A percentile compares a stretch with the other conserved stretches of the same genome.
Evolutionary conservation across 2,888 invertebrate genomes (phyloP).

Genomic region (Clepsis dumicolana): DNA sequence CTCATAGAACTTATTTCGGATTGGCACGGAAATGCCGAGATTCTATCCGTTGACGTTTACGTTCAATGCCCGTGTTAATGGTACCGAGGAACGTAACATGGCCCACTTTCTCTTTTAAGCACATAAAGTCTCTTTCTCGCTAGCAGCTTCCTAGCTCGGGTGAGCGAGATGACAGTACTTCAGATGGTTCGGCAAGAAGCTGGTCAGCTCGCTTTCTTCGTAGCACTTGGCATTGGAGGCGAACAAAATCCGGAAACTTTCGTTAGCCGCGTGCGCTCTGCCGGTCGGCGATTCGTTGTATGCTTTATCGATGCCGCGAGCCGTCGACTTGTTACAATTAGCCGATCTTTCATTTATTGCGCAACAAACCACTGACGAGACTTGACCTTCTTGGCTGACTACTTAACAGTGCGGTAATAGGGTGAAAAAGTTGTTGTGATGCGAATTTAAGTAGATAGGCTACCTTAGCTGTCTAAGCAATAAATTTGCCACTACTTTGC

Average conservation of each 20-base stretch:
- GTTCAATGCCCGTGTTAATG: constrained; percentile 84
- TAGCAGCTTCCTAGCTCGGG: constrained; percentile 53
- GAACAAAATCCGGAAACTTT: constrained; percentile 85
- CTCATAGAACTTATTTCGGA: constrained; percentile 47
- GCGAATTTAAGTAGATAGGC: constrained; percentile 20
- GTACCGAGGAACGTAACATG: constrained; percentile 84
- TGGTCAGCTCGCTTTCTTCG: constrained; percentile 82
- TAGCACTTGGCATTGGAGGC: constrained; percentile 83
- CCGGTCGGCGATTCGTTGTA: constrained; percentile 54
- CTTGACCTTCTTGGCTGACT: constrained; percentile 49
- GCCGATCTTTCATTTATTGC: constrained; percentile 66
- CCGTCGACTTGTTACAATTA: constrained; percentile 66
- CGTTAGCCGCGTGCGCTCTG: constrained; percentile 72
- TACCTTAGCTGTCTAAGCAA: background rate
- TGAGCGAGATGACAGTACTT: constrained; percentile 73
- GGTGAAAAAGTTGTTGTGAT: constrained; percentile 47
- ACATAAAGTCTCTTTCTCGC: constrained; percentile 75
- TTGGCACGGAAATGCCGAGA: constrained; percentile 53
- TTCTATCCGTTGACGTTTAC: constrained; percentile 77
- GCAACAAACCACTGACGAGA: constrained; percentile 52
- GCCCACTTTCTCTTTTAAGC: constrained; percentile 86
- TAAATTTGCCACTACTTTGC: background rate
- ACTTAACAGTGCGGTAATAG: constrained; percentile 67
- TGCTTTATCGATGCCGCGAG: constrained; percentile 36
- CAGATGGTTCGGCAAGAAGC: constrained; percentile 67